Conservation (phyloP, 2,113 vertebrate genomes). For the Lepidothrix coronata region DNA sequence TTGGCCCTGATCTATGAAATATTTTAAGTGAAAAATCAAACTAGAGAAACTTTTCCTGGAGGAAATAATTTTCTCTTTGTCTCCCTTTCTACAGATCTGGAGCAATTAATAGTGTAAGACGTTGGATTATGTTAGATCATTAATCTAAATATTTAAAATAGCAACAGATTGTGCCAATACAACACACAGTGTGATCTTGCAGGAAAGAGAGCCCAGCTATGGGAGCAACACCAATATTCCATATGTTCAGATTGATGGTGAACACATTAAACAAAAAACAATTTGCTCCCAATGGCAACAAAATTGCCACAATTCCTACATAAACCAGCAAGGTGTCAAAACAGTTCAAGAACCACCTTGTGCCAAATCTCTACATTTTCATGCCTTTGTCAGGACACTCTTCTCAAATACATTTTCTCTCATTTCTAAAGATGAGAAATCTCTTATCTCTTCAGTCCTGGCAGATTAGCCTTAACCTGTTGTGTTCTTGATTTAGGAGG, state of each 20-base stretch:
- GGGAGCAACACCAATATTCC: not conserved
- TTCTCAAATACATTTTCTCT: not conserved
- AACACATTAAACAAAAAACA: not conserved
- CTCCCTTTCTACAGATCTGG: not conserved
- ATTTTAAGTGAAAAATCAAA: conserved; percentile 36
- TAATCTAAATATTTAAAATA: conserved; percentile 67
- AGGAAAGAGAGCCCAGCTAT: not conserved
- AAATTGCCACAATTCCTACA: not conserved
- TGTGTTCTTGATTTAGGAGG: not conserved
- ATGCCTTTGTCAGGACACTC: not conserved
- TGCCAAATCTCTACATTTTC: not conserved
- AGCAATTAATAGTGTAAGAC: conserved; percentile 57
- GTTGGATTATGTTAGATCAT: conserved; percentile 44
- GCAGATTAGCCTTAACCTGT: not conserved
- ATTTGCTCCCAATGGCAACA: not conserved
- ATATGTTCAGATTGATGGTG: conserved; percentile 19
- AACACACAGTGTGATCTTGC: not conserved
- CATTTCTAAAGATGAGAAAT: not conserved
- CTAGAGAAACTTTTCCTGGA: conserved; percentile 18
- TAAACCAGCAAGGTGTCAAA: not conserved
- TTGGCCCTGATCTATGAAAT: conserved; percentile 22
- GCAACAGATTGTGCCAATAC: conserved; percentile 27
- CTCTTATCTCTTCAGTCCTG: not conserved
- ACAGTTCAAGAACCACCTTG: not conserved
- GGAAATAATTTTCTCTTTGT: not conserved